A percentile compares a stretch with the other conserved stretches of the same genome.
Evolutionary conservation across 2,113 vertebrate genomes (phyloP).

Genomic region (Heliornis fulica): DNA sequence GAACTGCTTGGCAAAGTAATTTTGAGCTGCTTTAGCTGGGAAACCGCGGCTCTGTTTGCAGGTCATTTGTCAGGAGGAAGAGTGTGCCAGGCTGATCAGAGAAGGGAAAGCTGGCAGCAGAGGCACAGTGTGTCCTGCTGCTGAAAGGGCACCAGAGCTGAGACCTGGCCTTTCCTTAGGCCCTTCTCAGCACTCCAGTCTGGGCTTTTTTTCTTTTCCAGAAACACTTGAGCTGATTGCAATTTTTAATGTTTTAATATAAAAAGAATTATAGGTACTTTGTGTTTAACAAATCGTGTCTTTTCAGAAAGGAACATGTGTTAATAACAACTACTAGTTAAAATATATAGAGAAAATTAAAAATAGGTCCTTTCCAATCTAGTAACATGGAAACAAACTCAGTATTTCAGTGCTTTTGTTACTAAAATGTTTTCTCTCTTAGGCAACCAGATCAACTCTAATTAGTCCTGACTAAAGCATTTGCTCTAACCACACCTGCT

Average conservation of each 20-base stretch:
- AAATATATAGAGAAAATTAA: background rate
- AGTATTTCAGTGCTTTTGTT: background rate
- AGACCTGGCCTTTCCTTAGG: background rate
- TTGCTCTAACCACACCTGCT: slow-evolving; percentile 22
- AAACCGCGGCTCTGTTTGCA: slow-evolving; percentile 18
- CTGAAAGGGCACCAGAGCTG: background rate
- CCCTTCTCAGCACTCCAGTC: background rate
- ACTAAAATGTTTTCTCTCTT: background rate
- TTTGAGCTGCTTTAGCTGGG: slow-evolving; percentile 19
- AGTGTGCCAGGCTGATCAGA: background rate
- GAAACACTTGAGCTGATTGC: background rate
- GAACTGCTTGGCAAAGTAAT: slow-evolving; percentile 14
- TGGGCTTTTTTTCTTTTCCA: background rate
- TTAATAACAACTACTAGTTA: background rate
- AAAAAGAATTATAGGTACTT: background rate
- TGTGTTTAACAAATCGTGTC: background rate
- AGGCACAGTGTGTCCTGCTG: background rate
- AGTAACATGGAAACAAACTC: background rate
- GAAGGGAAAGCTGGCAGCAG: background rate
- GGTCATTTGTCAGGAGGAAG: slow-evolving; percentile 13
- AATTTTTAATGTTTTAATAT: background rate
- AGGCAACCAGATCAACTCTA: background rate
- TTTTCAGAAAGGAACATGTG: background rate
- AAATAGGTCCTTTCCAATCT: background rate
- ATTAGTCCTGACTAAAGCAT: slow-evolving; percentile 14